Conservation (phyloP, 2,888 invertebrate genomes). For the Metopia argyrocephala region DNA sequence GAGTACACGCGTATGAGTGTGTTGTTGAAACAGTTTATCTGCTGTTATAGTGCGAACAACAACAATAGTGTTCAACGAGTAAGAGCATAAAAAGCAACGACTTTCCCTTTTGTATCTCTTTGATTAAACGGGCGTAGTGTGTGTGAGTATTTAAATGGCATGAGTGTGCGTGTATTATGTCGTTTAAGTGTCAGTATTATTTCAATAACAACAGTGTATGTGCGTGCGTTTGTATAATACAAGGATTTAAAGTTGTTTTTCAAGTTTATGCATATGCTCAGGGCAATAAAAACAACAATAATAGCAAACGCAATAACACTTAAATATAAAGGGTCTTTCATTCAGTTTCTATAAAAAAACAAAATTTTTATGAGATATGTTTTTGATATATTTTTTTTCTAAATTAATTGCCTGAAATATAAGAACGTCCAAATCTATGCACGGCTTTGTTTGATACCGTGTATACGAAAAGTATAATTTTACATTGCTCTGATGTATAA, state of each 20-base stretch:
- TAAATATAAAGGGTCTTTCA: neutral
- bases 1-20: neutral
- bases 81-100: neutral
- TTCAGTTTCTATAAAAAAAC: neutral
- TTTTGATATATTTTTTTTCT: no score
- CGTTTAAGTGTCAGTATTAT: neutral
- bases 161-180: conserved; percentile 8
- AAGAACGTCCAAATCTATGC: no score
- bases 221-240: conserved; percentile 1
- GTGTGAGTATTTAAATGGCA: no score
- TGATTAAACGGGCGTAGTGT: neutral
- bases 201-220: neutral
- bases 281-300: neutral
- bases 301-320: neutral
- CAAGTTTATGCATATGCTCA: conserved; percentile 43
- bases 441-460: no score
- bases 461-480: no score
- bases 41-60: conserved; percentile 14
- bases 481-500: no score
- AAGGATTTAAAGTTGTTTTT: conserved; percentile 36
- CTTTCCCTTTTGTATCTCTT: neutral
- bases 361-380: no score
- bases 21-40: neutral
- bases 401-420: no score
- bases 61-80: neutral